Evolutionary conservation across 37 sponge, comb jelly and placozoan genomes (phyloP).

Genomic region (Oopsacas minuta): DNA sequence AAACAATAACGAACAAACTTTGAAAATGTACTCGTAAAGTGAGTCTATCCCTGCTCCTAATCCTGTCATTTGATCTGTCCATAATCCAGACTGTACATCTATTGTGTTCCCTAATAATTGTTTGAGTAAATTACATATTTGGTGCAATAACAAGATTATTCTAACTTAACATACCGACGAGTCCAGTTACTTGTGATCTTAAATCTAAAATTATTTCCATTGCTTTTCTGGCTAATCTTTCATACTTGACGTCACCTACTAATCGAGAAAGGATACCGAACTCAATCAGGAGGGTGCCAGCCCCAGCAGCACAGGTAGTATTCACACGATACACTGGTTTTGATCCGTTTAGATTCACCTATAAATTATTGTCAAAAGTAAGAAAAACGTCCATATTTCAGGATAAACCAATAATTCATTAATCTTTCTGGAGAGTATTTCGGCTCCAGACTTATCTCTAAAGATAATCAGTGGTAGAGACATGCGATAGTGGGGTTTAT

Average conservation of each 20-base stretch:
- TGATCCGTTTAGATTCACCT: constrained; percentile 76
- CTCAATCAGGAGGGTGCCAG: constrained; percentile 78
- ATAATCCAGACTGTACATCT: constrained; percentile 62
- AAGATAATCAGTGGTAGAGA: too few relatives aligned
- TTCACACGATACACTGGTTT: constrained; percentile 26
- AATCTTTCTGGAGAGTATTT: too few relatives aligned
- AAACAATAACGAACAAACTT: constrained; percentile 29
- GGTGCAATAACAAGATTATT: background rate
- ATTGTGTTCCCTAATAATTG: constrained; percentile 69
- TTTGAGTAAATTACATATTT: background rate
- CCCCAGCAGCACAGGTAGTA: constrained; percentile 83
- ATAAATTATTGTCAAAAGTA: too few relatives aligned
- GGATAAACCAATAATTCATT: too few relatives aligned
- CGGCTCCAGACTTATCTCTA: too few relatives aligned
- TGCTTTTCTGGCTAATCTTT: constrained; percentile 66
- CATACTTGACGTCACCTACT: constrained; percentile 73
- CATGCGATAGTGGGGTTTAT: too few relatives aligned
- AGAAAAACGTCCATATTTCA: too few relatives aligned
- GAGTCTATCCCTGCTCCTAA: constrained; percentile 96
- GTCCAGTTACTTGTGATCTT: constrained; percentile 59
- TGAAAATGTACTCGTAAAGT: constrained; percentile 91
- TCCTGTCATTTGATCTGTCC: constrained; percentile 76
- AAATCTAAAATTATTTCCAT: constrained; percentile 63
- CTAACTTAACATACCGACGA: constrained; percentile 47
- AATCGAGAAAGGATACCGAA: constrained; percentile 77